Evolutionary conservation across 2,113 vertebrate genomes (phyloP).

Genomic region (Prolemur simus): DNA sequence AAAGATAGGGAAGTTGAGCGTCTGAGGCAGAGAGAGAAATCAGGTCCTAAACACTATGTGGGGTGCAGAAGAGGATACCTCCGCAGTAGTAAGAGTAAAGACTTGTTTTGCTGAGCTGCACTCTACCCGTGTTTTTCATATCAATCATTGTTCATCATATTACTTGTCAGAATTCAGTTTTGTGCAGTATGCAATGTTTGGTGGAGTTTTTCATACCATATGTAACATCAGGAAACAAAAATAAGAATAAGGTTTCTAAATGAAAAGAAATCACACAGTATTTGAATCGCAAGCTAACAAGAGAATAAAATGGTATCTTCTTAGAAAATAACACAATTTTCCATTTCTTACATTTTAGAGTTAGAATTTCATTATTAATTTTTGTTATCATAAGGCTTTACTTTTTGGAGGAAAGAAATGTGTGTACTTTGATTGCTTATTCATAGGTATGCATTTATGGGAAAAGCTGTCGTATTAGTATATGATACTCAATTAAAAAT

Average conservation of each 20-base stretch:
- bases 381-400: conserved; percentile 52
- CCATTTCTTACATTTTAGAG: conserved; percentile 41
- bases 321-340: conserved; percentile 31
- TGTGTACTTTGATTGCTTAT: conserved; percentile 69
- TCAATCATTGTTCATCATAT: background rate
- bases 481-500: conserved; percentile 65
- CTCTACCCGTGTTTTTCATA: background rate
- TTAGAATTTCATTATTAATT: conserved; percentile 47
- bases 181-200: background rate
- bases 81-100: background rate
- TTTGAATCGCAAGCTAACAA: conserved; percentile 50
- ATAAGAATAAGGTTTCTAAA: background rate
- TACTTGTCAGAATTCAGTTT: background rate
- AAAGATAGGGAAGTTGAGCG: background rate
- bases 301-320: conserved; percentile 9
- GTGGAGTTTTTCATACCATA: background rate
- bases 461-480: conserved; percentile 54
- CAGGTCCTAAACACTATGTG: background rate
- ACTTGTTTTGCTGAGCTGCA: background rate
- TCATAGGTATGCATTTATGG: conserved; percentile 62
- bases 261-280: conserved; percentile 54
- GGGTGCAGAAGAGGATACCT: background rate
- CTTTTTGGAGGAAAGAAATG: background rate
- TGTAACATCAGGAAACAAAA: conserved; percentile 37
- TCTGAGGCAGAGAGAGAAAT: background rate